Base-by-base conservation (phyloP, 2,113 vertebrate genomes). In the Serilophus lunatus region DNA sequence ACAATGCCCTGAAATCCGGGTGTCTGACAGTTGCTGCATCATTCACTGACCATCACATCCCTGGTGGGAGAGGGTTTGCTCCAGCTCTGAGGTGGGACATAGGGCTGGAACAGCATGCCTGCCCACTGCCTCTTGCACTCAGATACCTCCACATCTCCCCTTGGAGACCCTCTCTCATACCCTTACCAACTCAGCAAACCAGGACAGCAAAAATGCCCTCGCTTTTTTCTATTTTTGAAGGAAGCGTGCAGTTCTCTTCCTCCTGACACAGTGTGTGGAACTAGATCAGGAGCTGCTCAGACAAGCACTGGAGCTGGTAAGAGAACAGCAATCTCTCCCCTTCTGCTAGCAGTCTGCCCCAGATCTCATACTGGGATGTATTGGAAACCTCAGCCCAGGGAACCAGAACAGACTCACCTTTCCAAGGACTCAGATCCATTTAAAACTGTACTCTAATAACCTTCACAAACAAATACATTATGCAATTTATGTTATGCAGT, bases 401-500 rank as follows among this genome's bases (percentile, higher is more conserved):
- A 95, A 80, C 40, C 49, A 90, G 64, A 74, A 88, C 66, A 80
- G 12, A 51, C 28, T 94, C 90, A 91, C 93, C 92, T 92, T 88
- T 81, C 84, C 92, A 96, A 96, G 88, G 95, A 90, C 92, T 88
- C 0, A 0, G 76, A 90, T 80, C 84, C 88, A 90, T 92, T 91
- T 93, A 70, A 92, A 95, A 90, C 83, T 45, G 50, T 65, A 64
- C 64, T 93, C 72, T 44, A 94, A 88, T 81, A 86, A 88, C 94
- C 93, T 95, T 90, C 76, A 88, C 78, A 93, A 93, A 96, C 70
- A 95, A 96, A 96, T 83, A 92, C 70, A 95, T 96, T 96, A 88
- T 94, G 94, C 93, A 97, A 94, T 94, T 93, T 53, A 64, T 78
- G 90, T 91, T 88, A 93, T 71, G 90, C 87, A 95, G 96, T 11